These are phyloP conservation scores for Drosophila buzzatii DNA, from an alignment of 2,888 invertebrate genomes.

Conservation along the genomic window DNA sequence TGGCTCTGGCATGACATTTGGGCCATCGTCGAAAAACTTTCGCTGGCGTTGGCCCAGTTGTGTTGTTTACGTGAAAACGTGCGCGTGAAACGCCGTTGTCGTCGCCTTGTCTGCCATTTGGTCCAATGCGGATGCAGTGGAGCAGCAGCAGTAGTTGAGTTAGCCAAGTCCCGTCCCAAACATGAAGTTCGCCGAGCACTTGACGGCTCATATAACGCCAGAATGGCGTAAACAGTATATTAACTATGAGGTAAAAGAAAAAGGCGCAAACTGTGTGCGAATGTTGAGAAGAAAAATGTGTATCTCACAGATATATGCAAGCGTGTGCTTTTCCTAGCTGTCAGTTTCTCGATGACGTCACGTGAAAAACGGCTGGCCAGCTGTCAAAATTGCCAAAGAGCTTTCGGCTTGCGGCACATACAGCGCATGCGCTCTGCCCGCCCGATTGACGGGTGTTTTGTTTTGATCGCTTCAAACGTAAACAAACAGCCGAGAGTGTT, in stretches of 20 bases:
- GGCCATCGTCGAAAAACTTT: slow-evolving; percentile 67
- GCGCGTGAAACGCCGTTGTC: slow-evolving; percentile 59
- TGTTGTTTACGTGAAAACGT: slow-evolving; percentile 78
- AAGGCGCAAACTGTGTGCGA: slow-evolving; percentile 9
- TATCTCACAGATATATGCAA: slow-evolving; percentile 45
- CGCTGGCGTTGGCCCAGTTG: slow-evolving; percentile 72
- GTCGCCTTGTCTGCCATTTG: slow-evolving; percentile 25
- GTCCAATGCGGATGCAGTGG: slow-evolving; percentile 67
- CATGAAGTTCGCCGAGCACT: slow-evolving; percentile 97
- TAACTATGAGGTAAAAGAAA: slow-evolving; percentile 88
- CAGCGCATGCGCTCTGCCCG: slow-evolving; percentile 65
- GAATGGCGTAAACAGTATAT: slow-evolving; percentile 96
- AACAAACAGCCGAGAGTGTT: slow-evolving; percentile 39
- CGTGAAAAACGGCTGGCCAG: slow-evolving; percentile 51
- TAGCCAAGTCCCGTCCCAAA: slow-evolving; percentile 7
- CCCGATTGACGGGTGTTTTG: slow-evolving; percentile 38
- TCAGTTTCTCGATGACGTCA: slow-evolving; percentile 71
- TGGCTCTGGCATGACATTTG: slow-evolving; percentile 33
- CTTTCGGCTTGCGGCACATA: slow-evolving; percentile 42
- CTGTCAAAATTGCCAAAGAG: slow-evolving; percentile 64
- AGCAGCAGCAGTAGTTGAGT: slow-evolving; percentile 38
- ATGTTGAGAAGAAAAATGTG: slow-evolving; percentile 61
- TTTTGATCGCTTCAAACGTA: slow-evolving; percentile 66
- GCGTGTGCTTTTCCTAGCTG: slow-evolving; percentile 68
- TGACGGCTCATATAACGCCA: slow-evolving; percentile 94